Base-by-base conservation (phyloP, 2,888 invertebrate genomes). In the Leptopterna dolabrata region DNA sequence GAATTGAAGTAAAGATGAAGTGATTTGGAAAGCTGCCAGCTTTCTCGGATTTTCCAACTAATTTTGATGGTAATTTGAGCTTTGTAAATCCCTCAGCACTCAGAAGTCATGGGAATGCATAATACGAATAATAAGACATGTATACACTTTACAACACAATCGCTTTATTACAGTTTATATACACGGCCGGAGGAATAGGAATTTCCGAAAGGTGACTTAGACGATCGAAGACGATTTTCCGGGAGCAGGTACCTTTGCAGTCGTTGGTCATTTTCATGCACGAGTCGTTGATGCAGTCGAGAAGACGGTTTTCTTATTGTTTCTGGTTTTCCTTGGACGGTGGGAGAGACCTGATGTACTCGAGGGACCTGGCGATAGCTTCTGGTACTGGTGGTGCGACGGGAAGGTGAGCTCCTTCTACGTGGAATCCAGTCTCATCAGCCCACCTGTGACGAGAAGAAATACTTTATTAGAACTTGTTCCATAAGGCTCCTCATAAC, bases 381-480 rank as follows among this genome's bases (percentile, higher is more conserved):
- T 85, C 85, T 71, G 85, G 85, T 89, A 91, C 0, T 91, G 88
- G 88, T 27, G 88, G 88, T 11, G 86, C 47, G 29, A 36, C 71
- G 9, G 88, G 88, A 24, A 88, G 55, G 47, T 88, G 88, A 55
- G 81, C 51, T 30, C 86, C 88, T 73, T 88, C 43, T 30, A 81
- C 83, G 86, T 88, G 88, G 82, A 88, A 88, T 16, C 88, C 88
- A 29, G 88, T 87, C 71, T 88, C 88, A 43, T 88, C 88, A 14
- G 88, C 88, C 91, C 76, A 91, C 91, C 55, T 96, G 96, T 9
- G 96, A 94, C n/a, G 95, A 95, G 63, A 96, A 96, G 90, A 96
- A 92, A 91, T 96, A 96, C 4, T 3, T 55, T n/a, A 55, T n/a
- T 55, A 55, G 55, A 16, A 55, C 2, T 4, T 55, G 4, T 55